A percentile compares a stretch with the other conserved stretches of the same genome.
phyloP scores from a whole-genome alignment of 2,113 vertebrate species.

The Danio rerio region DNA sequence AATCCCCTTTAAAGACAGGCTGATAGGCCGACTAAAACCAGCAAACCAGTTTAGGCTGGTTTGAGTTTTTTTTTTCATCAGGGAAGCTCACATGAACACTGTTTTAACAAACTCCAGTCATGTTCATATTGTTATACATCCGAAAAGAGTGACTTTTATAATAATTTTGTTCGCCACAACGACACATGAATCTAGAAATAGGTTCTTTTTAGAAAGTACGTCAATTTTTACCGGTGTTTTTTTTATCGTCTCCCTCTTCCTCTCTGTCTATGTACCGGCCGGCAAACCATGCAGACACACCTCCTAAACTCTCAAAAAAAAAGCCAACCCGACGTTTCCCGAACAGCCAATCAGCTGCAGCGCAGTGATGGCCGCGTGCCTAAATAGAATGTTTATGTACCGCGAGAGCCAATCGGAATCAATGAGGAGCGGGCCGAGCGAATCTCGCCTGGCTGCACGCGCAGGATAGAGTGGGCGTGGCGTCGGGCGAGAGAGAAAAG shows the following conservation, averaged over 20 bases:
- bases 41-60: constrained; percentile 16
- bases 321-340: constrained; percentile 57
- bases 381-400: constrained; percentile 76
- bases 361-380: constrained; percentile 74
- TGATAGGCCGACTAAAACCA: not conserved
- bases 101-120: not conserved
- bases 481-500: constrained; percentile 72
- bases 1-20: not conserved
- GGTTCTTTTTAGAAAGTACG: not conserved
- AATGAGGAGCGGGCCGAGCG: constrained; percentile 56
- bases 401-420: constrained; percentile 68
- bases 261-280: constrained; percentile 68
- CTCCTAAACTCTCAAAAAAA: constrained; percentile 59
- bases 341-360: constrained; percentile 66
- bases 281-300: constrained; percentile 73
- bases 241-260: constrained; percentile 41
- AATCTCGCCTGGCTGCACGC: constrained; percentile 62
- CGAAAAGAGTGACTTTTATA: not conserved
- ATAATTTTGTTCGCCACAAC: not conserved
- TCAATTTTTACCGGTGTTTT: not conserved
- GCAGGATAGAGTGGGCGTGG: constrained; percentile 72
- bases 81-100: not conserved
- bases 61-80: not conserved
- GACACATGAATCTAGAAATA: not conserved
- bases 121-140: not conserved